A percentile compares a stretch with the other conserved stretches of the same genome.
These are phyloP conservation scores for Monomorium pharaonis DNA, from an alignment of 1,140 invertebrate genomes.

Conservation along the genomic window DNA sequence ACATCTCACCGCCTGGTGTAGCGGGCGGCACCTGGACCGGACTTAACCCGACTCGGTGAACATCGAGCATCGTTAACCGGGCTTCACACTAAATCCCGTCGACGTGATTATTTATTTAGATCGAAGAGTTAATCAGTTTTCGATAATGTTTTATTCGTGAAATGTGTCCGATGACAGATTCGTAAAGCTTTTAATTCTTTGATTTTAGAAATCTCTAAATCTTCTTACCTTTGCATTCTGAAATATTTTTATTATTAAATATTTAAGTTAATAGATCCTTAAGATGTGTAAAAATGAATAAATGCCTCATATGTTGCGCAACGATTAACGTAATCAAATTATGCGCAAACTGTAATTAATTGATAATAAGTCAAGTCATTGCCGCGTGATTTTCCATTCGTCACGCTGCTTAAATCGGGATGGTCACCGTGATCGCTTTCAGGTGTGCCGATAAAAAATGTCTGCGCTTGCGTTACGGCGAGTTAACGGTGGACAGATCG, in stretches of 20 bases:
- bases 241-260: background rate
- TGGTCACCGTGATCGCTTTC: conserved; percentile 5
- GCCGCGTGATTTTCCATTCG: conserved; percentile 16
- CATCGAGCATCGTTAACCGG: conserved; percentile 71
- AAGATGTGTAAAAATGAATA: background rate
- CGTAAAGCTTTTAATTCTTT: background rate
- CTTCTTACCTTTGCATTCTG: background rate
- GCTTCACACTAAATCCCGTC: conserved; percentile 65
- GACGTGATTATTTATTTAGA: background rate
- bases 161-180: background rate
- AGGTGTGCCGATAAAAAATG: conserved; percentile 39
- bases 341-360: conserved; percentile 13
- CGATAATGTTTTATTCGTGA: background rate
- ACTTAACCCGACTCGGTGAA: conserved; percentile 72
- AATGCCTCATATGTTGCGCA: background rate
- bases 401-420: conserved; percentile 39
- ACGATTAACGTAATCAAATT: conserved; percentile 5
- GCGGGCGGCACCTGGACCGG: conserved; percentile 77
- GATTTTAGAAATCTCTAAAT: background rate
- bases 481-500: conserved; percentile 47
- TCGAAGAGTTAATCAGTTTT: background rate
- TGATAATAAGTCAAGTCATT: conserved; percentile 2
- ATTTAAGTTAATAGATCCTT: background rate
- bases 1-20: conserved; percentile 76
- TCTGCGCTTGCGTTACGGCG: background rate